Conservation (phyloP, 2,888 invertebrate genomes). For the Ptilodon capucinus region DNA sequence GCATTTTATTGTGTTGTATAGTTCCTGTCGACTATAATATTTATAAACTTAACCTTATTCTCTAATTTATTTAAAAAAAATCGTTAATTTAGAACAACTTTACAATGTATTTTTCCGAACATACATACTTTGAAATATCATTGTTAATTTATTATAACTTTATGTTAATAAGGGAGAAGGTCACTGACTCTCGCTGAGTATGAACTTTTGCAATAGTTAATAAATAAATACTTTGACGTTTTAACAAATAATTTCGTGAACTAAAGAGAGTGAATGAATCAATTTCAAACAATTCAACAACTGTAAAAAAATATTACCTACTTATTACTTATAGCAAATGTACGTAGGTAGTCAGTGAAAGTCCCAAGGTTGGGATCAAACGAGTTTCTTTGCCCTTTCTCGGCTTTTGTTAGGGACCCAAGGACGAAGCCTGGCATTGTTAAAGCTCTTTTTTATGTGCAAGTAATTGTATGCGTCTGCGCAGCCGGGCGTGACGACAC, state of each 20-base stretch:
- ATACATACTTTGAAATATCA: no score
- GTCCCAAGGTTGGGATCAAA: conserved; percentile 75
- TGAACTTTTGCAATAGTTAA: no score
- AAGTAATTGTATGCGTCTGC: conserved; percentile 78
- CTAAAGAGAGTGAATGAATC: background rate
- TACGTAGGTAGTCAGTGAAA: conserved; percentile 79
- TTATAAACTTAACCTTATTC: no score
- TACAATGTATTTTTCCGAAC: no score
- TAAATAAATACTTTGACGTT: no score
- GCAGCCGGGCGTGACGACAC: conserved; percentile 66
- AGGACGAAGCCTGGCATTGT: conserved; percentile 78
- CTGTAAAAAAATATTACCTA: conserved; percentile 10
- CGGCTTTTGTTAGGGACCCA: conserved; percentile 78
- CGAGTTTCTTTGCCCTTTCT: conserved; percentile 81
- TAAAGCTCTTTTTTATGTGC: conserved; percentile 69
- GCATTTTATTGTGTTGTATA: background rate
- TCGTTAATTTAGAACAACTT: no score
- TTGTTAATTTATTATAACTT: no score
- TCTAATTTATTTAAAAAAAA: no score
- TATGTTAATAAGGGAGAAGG: no score
- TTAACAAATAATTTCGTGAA: no score
- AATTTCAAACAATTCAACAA: background rate
- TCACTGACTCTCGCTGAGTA: no score
- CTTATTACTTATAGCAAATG: conserved; percentile 43
- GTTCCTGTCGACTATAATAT: no score